Conservation (phyloP, 2,113 vertebrate species). For the Pterophyllum scalare region DNA sequence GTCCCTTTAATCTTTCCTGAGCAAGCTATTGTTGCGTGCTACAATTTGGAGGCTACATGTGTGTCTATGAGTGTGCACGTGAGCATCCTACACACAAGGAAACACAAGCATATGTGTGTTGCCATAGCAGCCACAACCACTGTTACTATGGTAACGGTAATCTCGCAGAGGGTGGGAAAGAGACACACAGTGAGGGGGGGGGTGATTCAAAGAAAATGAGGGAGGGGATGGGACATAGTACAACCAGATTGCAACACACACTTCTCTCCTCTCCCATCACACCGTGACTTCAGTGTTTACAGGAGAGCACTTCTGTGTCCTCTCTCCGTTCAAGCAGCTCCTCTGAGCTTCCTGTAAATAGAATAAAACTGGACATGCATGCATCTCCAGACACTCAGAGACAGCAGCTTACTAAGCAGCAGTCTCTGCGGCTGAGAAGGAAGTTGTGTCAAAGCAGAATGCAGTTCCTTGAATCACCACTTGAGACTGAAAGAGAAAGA, state of each 20-base stretch:
- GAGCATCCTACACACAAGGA: constrained; percentile 49
- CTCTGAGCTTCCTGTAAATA: constrained; percentile 18
- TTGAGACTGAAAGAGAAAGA: constrained; percentile 9
- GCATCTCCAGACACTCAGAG: background rate
- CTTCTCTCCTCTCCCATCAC: constrained; percentile 4
- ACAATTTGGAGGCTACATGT: background rate
- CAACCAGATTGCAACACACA: constrained; percentile 27
- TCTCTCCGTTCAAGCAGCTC: constrained; percentile 5
- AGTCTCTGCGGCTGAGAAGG: background rate
- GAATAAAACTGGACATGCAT: background rate
- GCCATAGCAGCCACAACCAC: constrained; percentile 80
- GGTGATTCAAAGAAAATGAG: constrained; percentile 55
- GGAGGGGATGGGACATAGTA: constrained; percentile 46
- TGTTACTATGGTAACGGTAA: constrained; percentile 81
- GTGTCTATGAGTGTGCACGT: constrained; percentile 4
- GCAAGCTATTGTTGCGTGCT: constrained; percentile 31
- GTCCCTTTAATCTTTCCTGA: constrained; percentile 57
- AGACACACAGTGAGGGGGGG: constrained; percentile 19
- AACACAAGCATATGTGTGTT: constrained; percentile 79
- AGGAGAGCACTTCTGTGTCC: background rate
- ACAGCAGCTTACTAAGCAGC: background rate
- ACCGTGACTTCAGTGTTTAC: constrained; percentile 20
- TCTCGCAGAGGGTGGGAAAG: constrained; percentile 72
- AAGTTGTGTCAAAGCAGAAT: background rate
- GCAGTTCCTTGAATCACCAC: background rate